Conservation (phyloP, 1,140 invertebrate genomes). For the Nasonia vitripennis region DNA sequence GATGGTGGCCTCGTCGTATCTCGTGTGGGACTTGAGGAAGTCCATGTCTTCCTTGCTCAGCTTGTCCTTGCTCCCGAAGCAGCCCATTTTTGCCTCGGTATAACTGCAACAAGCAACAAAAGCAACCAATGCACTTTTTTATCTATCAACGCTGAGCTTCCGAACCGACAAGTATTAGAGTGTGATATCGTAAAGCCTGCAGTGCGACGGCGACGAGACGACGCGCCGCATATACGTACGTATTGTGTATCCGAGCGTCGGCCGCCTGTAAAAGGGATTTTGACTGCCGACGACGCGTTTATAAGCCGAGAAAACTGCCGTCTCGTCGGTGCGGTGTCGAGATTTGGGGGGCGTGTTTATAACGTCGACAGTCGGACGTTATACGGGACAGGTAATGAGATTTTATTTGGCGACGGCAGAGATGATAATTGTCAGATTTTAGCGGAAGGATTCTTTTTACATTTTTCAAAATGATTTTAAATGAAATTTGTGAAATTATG, state of each 20-base stretch:
- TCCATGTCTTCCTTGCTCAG: constrained; percentile 98
- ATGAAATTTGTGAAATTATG: too few species aligned
- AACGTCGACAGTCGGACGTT: neutral
- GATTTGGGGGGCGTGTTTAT: neutral
- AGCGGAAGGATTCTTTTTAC: too few species aligned
- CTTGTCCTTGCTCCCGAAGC: constrained; percentile 95
- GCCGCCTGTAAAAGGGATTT: neutral
- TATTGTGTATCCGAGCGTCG: neutral
- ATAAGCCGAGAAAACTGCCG: neutral
- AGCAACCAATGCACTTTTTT: neutral
- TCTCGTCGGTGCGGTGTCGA: neutral
- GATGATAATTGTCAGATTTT: too few species aligned
- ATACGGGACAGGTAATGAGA: neutral
- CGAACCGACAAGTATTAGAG: neutral
- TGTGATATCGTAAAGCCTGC: neutral
- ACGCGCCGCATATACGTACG: too few species aligned
- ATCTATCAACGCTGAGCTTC: neutral
- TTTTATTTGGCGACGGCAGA: neutral
- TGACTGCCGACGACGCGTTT: neutral
- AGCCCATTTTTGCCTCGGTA: constrained; percentile 83
- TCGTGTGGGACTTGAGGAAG: constrained; percentile 94
- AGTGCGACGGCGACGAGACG: neutral
- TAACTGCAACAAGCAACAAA: constrained; percentile 62
- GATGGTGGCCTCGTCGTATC: constrained; percentile 97
- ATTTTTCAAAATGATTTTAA: too few species aligned